A percentile compares a stretch with the other conserved stretches of the same genome.
Conservation (phyloP, 35 echinoderm and acorn worm genomes). For the Strongylocentrotus purpuratus region DNA sequence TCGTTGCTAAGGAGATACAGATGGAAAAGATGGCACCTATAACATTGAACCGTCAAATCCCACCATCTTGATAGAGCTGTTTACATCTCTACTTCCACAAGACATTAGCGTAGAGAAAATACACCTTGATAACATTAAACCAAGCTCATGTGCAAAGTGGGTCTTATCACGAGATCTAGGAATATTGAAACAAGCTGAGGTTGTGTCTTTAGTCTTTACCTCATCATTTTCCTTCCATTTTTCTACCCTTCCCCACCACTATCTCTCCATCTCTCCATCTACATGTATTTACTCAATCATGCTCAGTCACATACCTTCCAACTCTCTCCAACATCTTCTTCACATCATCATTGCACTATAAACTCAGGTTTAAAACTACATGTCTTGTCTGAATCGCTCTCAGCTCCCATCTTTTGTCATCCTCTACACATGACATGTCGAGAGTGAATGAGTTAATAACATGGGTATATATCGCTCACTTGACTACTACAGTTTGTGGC, state of each 20-base stretch:
- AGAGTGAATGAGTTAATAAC: too few species aligned
- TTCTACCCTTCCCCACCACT: too few species aligned
- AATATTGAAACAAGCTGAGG: background rate
- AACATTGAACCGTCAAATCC: background rate
- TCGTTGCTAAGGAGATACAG: background rate
- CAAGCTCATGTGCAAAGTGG: background rate
- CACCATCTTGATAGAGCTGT: background rate
- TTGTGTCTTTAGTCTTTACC: too few species aligned
- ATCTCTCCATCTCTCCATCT: background rate
- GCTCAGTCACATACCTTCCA: background rate
- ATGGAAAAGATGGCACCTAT: background rate
- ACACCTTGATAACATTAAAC: background rate
- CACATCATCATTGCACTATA: background rate
- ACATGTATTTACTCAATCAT: background rate
- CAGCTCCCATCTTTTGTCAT: too few species aligned
- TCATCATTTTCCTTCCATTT: too few species aligned
- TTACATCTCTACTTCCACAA: background rate
- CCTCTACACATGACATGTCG: too few species aligned
- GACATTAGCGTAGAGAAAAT: background rate
- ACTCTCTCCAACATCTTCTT: background rate
- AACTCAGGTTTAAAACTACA: background rate
- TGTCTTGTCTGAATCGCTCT: too few species aligned
- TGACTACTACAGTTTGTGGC: too few species aligned
- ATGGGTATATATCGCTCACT: too few species aligned
- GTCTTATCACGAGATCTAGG: background rate